Conservation (phyloP, 2,797 vertebrate species). For the Otus scops region DNA sequence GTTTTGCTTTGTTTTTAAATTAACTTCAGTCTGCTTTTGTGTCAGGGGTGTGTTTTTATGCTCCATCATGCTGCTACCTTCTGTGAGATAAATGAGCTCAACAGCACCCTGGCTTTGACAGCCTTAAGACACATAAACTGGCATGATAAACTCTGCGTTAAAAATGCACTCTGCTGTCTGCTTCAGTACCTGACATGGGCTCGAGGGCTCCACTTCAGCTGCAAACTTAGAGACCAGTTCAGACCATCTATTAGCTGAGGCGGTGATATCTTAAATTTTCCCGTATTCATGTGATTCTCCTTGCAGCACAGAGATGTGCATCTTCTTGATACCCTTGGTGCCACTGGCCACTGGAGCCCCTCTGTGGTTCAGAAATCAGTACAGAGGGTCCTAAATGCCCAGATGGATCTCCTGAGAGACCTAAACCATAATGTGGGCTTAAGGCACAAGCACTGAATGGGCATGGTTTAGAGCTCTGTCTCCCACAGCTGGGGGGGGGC, state of each 20-base stretch:
- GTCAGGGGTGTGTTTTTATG: background rate
- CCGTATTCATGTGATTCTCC: background rate
- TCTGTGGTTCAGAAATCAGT: background rate
- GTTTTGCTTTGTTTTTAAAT: conserved; percentile 56
- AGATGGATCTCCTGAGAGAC: background rate
- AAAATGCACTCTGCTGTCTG: background rate
- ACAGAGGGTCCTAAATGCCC: background rate
- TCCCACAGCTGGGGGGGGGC: background rate
- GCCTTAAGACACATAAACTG: background rate
- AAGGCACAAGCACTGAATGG: background rate
- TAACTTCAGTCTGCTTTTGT: conserved; percentile 34
- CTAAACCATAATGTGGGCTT: accelerated
- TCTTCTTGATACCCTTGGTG: background rate
- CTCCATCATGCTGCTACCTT: background rate
- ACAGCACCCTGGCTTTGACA: background rate
- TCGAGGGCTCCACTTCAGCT: background rate
- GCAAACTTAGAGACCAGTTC: background rate
- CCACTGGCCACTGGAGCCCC: background rate
- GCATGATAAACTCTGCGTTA: background rate
- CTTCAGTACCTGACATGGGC: background rate
- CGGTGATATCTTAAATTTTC: background rate
- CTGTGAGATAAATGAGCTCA: background rate
- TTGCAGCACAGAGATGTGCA: accelerated
- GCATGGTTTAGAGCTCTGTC: background rate
- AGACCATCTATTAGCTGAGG: background rate